Evolutionary conservation across 2,888 invertebrate genomes (phyloP), one percentile per base, ranked within the genome.

Genomic region (Galerucella pusilla): DNA sequence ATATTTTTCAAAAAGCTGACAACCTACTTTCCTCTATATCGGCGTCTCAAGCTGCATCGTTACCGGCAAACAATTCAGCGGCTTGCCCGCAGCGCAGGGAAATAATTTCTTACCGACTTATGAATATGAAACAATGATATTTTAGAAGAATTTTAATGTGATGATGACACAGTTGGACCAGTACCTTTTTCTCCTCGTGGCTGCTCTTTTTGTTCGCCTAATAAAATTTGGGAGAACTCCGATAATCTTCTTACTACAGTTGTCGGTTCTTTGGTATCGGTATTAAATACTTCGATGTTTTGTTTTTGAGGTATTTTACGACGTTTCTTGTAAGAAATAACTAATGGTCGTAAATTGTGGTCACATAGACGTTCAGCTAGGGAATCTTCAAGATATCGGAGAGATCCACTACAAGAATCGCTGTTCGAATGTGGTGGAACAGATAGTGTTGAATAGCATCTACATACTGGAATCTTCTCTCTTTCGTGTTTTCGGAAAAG

Each of bases 381-480:
- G 78, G 87, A 87, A 20, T 85, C 85, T 76, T 88, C 88, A 68
- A 87, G 81, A 80, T 86, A 87, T 65, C 88, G 84, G 35, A 87
- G 81, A 42, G 86, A 85, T 74, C 85, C 85, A 64, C 75, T 59
- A 16, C 63, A 20, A 46, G 64, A 86, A 81, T 86, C 86, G 77
- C 86, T 86, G 82, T 85, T 85, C 81, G 84, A 85, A 80, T 85
- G 85, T 81, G 85, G 85, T 80, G 85, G 85, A 74, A 83, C 86
- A 16, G 86, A 87, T 83, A 87, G 81, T 68, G 86, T 85, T 45
- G 85, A 84, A 81, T 87, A 87, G 82, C 85, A 86, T 80, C 83
- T 84, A 82, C 85, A 84, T 81, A 83, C 83, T 54, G 84, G 82
- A 16, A 81, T 66, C 20, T 79, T 80, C 42, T 80, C 81, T 10